A percentile compares a stretch with the other conserved stretches of the same genome.
Evolutionary conservation across 2,888 invertebrate species (phyloP).

Genomic region (Polydrusus cervinus): DNA sequence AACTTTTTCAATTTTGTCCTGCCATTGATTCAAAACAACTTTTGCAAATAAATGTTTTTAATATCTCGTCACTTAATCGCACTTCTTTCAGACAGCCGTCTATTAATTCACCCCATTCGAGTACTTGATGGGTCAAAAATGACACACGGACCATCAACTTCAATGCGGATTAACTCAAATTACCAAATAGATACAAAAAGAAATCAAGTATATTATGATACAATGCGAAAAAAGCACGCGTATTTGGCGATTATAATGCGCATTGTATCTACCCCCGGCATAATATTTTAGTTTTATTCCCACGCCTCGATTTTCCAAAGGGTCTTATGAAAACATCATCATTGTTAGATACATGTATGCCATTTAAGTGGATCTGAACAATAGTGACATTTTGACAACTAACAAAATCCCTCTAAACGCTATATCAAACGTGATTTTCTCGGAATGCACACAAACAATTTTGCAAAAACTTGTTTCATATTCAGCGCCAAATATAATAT

Average conservation of each 20-base stretch:
- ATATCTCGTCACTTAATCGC: too few species aligned
- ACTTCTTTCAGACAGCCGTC: too few species aligned
- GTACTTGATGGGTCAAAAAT: background rate
- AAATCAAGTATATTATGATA: conserved; percentile 5
- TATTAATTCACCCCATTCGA: background rate
- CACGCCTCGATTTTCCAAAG: background rate
- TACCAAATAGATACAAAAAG: conserved; percentile 9
- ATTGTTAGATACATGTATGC: background rate
- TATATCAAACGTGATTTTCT: too few species aligned
- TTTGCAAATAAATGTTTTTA: too few species aligned
- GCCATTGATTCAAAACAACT: too few species aligned
- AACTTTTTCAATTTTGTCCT: too few species aligned
- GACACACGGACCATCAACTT: background rate
- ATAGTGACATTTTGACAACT: too few species aligned
- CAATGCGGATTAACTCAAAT: conserved; percentile 1
- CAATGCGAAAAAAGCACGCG: background rate
- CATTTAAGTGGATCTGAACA: background rate
- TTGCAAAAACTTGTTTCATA: too few species aligned
- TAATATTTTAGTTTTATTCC: background rate
- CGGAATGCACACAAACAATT: too few species aligned
- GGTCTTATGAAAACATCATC: background rate
- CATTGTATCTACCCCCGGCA: background rate
- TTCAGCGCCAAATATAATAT: too few species aligned
- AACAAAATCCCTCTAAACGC: too few species aligned
- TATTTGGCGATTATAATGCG: background rate